Base-by-base conservation (phyloP, 2,888 invertebrate genomes). In the Phragmatobia fuliginosa region DNA sequence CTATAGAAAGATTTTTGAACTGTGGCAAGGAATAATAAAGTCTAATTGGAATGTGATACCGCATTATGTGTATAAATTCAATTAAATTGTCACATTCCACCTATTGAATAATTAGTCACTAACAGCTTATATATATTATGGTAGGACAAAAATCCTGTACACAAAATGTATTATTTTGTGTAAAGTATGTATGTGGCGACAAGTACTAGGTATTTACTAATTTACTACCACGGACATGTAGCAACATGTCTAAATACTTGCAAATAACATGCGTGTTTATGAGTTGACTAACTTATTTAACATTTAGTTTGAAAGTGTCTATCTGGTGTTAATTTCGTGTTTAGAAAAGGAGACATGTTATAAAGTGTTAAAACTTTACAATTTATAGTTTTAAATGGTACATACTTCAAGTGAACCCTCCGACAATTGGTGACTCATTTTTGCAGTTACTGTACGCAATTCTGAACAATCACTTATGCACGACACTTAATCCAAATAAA, bases 341-440 rank as follows among this genome's bases (percentile, higher is more conserved):
- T 28, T 14, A 6, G 28, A 56, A 25, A 56, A 14, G 2, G 1
- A 28, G 28, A 56, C 28, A 56, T 56, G 7, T 28, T 14, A 1
- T 16, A 56, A 16, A 6, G 14, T 3, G 28, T 0, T 28, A 56
- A 56, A 25, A 52, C 16, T 56, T 52, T 52, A 10, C 6, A 28
- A 7, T 28, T 21, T 2, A 25, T 56, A 4, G 28, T 25, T 56
- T 56, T 56, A 28, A n/a, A 6, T 56, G 31, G 67, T 64, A 77
- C 81, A 68, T 85, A 95, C 95, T 91, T 95, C 94, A 32, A 95
- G 83, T 36, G 94, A 92, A 8, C 95, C 95, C 84, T 94, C 94
- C 1, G 94, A 93, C 38, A 95, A 87, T 80, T 92, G 89, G 77
- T 91, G 86, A 71, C 86, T 80, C 95, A 95, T 95, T 80, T 81